A percentile compares a stretch with the other conserved stretches of the same genome.
These are phyloP conservation scores for Axis porcinus DNA, from an alignment of 2,113 vertebrate species.

Conservation along the genomic window DNA sequence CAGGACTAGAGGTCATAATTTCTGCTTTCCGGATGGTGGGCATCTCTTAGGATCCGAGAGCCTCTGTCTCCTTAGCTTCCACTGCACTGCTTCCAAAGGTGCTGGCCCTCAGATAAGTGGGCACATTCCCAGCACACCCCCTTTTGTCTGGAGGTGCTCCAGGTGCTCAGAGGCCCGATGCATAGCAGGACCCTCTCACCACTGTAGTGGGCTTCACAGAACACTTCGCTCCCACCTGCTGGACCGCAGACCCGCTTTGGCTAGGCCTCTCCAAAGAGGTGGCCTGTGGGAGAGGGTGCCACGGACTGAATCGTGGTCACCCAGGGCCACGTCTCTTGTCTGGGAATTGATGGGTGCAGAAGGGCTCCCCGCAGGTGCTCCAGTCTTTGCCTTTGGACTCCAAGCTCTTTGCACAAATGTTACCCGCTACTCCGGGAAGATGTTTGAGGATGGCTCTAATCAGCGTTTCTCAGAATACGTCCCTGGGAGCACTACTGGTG, in stretches of 20 bases:
- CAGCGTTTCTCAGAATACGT: not conserved
- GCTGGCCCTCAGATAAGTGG: not conserved
- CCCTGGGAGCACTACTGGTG: not conserved
- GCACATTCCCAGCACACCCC: not conserved
- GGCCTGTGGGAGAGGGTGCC: not conserved
- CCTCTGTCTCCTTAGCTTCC: not conserved
- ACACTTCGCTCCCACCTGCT: not conserved
- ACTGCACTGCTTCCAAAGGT: too few relatives aligned
- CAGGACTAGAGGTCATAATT: not conserved
- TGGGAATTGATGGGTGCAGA: not conserved
- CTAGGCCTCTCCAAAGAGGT: not conserved
- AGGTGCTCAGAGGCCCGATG: too few relatives aligned
- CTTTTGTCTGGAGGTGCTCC: not conserved
- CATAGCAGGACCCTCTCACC: not conserved
- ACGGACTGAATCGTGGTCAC: not conserved
- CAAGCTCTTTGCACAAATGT: not conserved
- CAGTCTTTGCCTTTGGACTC: not conserved
- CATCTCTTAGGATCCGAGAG: not conserved
- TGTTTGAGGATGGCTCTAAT: not conserved
- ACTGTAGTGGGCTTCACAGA: too few relatives aligned
- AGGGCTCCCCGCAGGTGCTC: not conserved
- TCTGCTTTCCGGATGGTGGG: not conserved
- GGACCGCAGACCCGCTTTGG: not conserved
- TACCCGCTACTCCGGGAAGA: not conserved
- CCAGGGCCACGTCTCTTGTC: not conserved